Conservation (phyloP, 2,888 invertebrate species). For the Acronicta psi region DNA sequence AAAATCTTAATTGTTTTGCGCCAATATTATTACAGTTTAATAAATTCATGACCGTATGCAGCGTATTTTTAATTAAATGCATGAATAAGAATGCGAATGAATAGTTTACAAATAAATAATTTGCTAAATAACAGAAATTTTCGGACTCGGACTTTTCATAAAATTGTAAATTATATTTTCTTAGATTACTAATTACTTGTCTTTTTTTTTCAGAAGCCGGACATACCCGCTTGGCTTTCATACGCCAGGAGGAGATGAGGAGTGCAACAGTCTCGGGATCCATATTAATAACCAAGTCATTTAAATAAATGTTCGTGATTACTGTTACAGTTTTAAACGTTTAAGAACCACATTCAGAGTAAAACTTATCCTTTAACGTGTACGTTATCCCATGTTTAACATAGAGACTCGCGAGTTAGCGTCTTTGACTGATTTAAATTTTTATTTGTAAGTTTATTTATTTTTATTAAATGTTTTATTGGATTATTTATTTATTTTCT, state of each 20-base stretch:
- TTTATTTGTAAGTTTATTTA: constrained; percentile 26
- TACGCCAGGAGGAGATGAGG: constrained; percentile 98
- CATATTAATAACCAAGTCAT: constrained; percentile 63
- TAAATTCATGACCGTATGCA: constrained; percentile 11
- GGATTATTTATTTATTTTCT: constrained; percentile 14
- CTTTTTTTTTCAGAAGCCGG: constrained; percentile 78
- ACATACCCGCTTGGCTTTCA: constrained; percentile 90
- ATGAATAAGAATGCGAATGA: no score
- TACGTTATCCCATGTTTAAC: constrained; percentile 27
- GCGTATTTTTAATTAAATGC: not conserved
- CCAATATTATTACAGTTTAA: constrained; percentile 22
- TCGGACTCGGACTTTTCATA: no score
- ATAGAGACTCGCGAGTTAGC: constrained; percentile 49
- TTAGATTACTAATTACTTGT: no score
- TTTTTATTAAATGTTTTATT: constrained; percentile 16
- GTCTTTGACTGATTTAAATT: constrained; percentile 43
- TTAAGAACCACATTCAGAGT: constrained; percentile 89
- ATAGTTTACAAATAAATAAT: constrained; percentile 4
- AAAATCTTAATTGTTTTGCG: constrained; percentile 29
- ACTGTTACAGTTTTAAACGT: constrained; percentile 63
- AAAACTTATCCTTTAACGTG: constrained; percentile 65
- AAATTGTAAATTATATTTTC: no score
- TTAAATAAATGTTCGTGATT: constrained; percentile 72
- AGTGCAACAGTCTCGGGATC: constrained; percentile 90
- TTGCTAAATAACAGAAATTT: no score